These are phyloP conservation scores for Vombatus ursinus DNA, from an alignment of 2,113 vertebrate species.

Conservation along the genomic window DNA sequence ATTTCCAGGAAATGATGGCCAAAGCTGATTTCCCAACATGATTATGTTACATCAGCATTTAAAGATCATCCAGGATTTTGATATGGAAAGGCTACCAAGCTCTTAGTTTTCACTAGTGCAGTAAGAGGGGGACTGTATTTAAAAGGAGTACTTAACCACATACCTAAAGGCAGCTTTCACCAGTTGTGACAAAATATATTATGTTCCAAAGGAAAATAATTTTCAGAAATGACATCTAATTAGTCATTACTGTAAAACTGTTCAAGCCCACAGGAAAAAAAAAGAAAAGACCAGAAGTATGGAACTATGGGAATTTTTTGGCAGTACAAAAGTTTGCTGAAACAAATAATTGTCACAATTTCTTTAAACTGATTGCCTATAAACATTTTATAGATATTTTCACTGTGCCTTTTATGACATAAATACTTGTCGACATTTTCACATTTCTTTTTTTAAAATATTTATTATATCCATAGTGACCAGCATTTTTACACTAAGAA, in stretches of 20 bases:
- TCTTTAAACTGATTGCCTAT: background rate
- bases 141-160: constrained; percentile 44
- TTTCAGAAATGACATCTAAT: background rate
- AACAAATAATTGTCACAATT: background rate
- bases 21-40: constrained; percentile 54
- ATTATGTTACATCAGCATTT: constrained; percentile 52
- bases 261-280: background rate
- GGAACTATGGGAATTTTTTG: background rate
- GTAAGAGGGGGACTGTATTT: constrained; percentile 7
- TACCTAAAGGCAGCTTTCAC: constrained; percentile 1
- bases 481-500: background rate
- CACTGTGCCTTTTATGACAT: background rate
- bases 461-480: background rate
- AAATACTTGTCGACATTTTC: background rate
- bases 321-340: background rate
- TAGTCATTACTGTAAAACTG: background rate
- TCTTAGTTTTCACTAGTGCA: constrained; percentile 40
- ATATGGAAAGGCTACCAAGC: constrained; percentile 47
- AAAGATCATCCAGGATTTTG: constrained; percentile 62
- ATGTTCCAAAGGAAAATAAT: constrained; percentile 28
- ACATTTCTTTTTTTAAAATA: background rate
- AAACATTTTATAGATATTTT: background rate
- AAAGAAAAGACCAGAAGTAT: background rate
- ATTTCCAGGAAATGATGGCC: constrained; percentile 61
- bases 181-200: constrained; percentile 4